Evolutionary conservation across 1,140 invertebrate species (phyloP).

Genomic region (Euglossa dilemma): DNA sequence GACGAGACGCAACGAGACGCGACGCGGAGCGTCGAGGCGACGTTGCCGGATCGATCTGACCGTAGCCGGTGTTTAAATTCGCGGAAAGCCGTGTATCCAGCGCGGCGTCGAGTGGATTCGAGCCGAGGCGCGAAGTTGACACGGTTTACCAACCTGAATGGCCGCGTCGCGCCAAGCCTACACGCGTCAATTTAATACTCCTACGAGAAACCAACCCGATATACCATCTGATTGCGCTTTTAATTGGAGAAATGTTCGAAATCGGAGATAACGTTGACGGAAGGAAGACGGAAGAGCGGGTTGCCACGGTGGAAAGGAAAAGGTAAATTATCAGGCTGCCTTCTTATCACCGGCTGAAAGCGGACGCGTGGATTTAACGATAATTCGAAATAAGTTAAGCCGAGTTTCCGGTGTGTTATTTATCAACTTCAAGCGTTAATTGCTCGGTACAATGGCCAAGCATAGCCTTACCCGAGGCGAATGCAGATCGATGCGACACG

Average conservation of each 20-base stretch:
- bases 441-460: constrained; percentile 46
- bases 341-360: background rate
- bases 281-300: background rate
- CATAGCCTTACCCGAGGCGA: constrained; percentile 40
- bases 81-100: background rate
- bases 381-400: constrained; percentile 54
- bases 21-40: background rate
- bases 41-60: background rate
- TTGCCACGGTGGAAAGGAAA: background rate
- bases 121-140: constrained; percentile 27
- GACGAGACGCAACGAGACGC: constrained; percentile 9
- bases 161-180: background rate
- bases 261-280: background rate
- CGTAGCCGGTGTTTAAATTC: background rate
- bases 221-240: background rate
- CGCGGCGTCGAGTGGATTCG: background rate
- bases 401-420: constrained; percentile 54
- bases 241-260: background rate
- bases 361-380: constrained; percentile 23
- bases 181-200: too few relatives aligned
- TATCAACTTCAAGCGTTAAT: constrained; percentile 60
- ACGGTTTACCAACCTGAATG: background rate
- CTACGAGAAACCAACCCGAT: background rate
- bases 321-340: background rate
- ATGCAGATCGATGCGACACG: constrained; percentile 43